phyloP scores from a whole-genome alignment of 2,113 vertebrate species.

The Carettochelys insculpta region DNA sequence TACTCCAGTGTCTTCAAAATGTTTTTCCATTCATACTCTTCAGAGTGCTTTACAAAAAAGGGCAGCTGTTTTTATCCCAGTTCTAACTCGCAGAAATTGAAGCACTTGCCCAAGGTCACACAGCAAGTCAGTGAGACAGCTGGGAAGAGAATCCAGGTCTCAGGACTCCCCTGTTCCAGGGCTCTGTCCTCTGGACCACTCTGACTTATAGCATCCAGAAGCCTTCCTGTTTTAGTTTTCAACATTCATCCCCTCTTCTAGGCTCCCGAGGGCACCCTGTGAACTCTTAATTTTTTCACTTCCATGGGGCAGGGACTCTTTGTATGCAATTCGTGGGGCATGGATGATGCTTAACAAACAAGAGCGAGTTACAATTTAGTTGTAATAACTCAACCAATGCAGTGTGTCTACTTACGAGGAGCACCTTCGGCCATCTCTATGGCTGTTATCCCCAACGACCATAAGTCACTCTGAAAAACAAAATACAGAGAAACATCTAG shows the following conservation, averaged over 20 bases:
- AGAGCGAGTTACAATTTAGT: neutral
- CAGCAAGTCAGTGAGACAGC: neutral
- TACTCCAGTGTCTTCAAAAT: neutral
- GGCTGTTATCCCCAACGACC: slow-evolving; percentile 97
- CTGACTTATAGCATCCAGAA: neutral
- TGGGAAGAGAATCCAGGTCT: neutral
- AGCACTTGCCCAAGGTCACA: accelerated
- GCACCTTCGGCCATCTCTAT: slow-evolving; percentile 99
- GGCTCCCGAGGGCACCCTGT: neutral
- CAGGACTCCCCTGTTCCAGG: neutral
- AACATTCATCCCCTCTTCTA: neutral
- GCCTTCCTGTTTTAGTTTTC: neutral
- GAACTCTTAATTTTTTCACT: neutral
- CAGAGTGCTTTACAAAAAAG: too few relatives aligned
- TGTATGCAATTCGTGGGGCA: accelerated
- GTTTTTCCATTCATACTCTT: neutral
- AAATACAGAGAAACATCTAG: neutral
- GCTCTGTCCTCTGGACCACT: accelerated
- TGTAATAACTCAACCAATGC: neutral
- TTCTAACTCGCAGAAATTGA: neutral
- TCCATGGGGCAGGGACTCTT: neutral
- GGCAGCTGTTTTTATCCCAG: accelerated
- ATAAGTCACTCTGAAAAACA: slow-evolving; percentile 92
- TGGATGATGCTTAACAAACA: neutral
- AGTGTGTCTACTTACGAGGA: slow-evolving; percentile 88